A percentile compares a stretch with the other conserved stretches of the same genome.
Conservation (phyloP, 2,888 invertebrate species). For the Masnerella sp. region DNA sequence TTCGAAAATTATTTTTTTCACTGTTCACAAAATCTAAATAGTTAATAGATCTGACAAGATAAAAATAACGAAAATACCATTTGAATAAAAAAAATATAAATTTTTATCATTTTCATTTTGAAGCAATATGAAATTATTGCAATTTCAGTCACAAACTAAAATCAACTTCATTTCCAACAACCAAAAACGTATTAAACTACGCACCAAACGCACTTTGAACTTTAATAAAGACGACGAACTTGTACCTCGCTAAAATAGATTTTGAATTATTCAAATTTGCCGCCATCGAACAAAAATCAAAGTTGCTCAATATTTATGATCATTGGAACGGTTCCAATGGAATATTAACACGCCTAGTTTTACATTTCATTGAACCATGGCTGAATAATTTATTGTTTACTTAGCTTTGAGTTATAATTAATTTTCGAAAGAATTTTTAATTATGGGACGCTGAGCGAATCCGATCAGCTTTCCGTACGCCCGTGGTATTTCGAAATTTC, state of each 20-base stretch:
- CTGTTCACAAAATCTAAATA: too few relatives aligned
- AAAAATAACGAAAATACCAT: too few relatives aligned
- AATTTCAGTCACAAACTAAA: too few relatives aligned
- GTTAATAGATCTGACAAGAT: too few relatives aligned
- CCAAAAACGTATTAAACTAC: background rate
- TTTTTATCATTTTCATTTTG: too few relatives aligned
- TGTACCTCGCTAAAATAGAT: background rate
- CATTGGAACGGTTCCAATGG: slow-evolving; percentile 4
- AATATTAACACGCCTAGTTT: background rate
- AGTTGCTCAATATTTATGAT: slow-evolving; percentile 19
- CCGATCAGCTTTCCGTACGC: background rate
- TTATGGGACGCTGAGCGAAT: background rate
- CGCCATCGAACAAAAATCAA: slow-evolving; percentile 13
- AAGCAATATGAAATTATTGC: too few relatives aligned
- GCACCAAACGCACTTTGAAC: background rate
- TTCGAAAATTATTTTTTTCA: too few relatives aligned
- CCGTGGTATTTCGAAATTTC: slow-evolving; percentile 2
- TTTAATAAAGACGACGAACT: slow-evolving; percentile 2
- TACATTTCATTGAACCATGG: background rate
- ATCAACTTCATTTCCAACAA: slow-evolving; percentile 1
- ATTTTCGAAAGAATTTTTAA: slow-evolving; percentile 10
- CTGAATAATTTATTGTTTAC: slow-evolving; percentile 13
- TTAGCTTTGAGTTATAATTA: slow-evolving; percentile 1
- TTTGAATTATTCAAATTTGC: slow-evolving; percentile 24
- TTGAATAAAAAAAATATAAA: too few relatives aligned